These are phyloP conservation scores for Glareola pratincola DNA, from an alignment of 2,113 vertebrate species.

Conservation along the genomic window DNA sequence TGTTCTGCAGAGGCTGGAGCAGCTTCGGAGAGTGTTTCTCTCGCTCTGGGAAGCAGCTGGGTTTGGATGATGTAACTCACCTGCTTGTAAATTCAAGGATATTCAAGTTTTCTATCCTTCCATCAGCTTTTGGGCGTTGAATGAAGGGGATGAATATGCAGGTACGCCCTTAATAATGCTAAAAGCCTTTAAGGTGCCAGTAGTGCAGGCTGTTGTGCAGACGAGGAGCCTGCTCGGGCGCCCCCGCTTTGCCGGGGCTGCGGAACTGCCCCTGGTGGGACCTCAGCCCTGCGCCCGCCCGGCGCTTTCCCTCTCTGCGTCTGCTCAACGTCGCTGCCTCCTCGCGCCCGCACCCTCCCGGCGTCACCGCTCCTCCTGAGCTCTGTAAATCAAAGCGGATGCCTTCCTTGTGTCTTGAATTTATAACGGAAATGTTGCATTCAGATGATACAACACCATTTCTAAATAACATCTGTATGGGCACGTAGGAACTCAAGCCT, in stretches of 20 bases:
- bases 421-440: neutral
- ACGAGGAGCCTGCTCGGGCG: neutral
- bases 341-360: fast-evolving
- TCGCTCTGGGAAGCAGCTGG: neutral
- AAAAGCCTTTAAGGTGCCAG: neutral
- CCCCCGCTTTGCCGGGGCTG: neutral
- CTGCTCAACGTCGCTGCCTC: neutral
- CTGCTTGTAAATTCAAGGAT: neutral
- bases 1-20: neutral
- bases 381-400: neutral
- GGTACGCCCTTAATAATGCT: neutral
- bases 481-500: neutral
- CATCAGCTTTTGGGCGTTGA: neutral
- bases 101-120: neutral
- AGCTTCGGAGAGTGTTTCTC: neutral
- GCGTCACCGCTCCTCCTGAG: fast-evolving
- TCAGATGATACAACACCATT: neutral
- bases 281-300: too few relatives aligned
- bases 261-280: neutral
- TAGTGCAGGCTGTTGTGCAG: neutral
- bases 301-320: neutral
- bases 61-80: neutral
- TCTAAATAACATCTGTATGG: neutral
- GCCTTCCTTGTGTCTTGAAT: neutral
- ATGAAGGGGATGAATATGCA: neutral